Evolutionary conservation across 2,797 vertebrate genomes (phyloP).

Genomic region (Acanthurus leucopareius): DNA sequence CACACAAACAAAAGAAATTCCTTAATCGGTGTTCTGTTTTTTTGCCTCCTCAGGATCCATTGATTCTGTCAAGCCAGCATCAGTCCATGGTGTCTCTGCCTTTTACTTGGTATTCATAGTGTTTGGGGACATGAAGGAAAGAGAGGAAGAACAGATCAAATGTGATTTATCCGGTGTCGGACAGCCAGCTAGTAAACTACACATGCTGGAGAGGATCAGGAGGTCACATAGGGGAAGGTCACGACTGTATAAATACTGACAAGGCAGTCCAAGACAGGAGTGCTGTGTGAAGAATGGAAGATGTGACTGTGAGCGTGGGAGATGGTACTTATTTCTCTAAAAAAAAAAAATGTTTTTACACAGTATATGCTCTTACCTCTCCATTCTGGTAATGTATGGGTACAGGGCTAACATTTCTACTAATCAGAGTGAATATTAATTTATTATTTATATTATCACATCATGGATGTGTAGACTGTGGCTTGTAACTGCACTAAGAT

Average conservation of each 20-base stretch:
- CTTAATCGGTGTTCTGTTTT: conserved; percentile 22
- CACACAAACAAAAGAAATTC: neutral
- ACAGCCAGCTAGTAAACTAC: conserved; percentile 54
- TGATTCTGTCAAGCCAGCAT: conserved; percentile 45
- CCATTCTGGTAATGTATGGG: neutral
- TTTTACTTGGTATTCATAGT: conserved; percentile 22
- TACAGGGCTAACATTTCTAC: neutral
- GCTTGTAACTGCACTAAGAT: neutral
- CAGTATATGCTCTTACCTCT: neutral
- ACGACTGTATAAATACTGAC: conserved; percentile 60
- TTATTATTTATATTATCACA: neutral
- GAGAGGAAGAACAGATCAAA: conserved; percentile 36
- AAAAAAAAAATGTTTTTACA: neutral
- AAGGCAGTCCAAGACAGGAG: conserved; percentile 25
- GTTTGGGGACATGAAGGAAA: conserved; percentile 26
- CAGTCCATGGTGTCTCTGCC: conserved; percentile 21
- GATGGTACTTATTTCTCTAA: neutral
- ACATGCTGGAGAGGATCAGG: conserved; percentile 49
- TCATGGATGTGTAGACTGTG: neutral
- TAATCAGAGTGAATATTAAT: neutral
- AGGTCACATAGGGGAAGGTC: conserved; percentile 67
- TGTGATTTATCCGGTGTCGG: conserved; percentile 58
- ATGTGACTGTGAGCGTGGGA: neutral
- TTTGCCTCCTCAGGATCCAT: conserved; percentile 3
- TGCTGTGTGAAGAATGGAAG: conserved; percentile 29